A percentile compares a stretch with the other conserved stretches of the same genome.
Conservation (phyloP, 2,113 vertebrate genomes). For the Orientallactaga bullata region DNA sequence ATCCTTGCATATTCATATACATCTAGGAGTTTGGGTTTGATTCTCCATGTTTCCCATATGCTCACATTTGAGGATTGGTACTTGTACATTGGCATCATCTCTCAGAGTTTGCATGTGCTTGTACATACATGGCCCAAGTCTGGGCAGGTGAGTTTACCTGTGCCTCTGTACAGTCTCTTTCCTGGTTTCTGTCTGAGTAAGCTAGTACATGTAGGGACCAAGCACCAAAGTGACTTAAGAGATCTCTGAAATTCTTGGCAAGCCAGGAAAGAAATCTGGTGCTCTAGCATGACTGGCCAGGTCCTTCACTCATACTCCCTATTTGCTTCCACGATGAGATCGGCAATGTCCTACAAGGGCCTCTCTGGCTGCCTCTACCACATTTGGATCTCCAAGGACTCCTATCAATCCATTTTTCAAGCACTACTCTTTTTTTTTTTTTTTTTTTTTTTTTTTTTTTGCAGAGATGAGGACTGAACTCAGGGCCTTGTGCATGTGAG, state of each 20-base stretch:
- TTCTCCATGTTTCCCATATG: background rate
- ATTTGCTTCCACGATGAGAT: slow-evolving; percentile 45
- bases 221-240: slow-evolving; percentile 57
- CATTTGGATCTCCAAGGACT: slow-evolving; percentile 7
- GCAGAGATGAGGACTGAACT: no score
- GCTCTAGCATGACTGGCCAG: slow-evolving; percentile 13
- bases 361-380: slow-evolving; percentile 22
- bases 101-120: slow-evolving; percentile 45
- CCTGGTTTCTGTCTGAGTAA: slow-evolving; percentile 40
- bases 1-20: background rate
- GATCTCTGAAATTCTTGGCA: slow-evolving; percentile 49
- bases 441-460: no score
- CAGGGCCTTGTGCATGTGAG: no score
- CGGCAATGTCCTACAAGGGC: background rate
- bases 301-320: slow-evolving; percentile 19
- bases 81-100: slow-evolving; percentile 19
- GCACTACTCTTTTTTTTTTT: no score
- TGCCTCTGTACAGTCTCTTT: background rate
- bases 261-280: slow-evolving; percentile 56
- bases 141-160: slow-evolving; percentile 2
- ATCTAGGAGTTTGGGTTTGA: background rate
- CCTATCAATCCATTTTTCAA: slow-evolving; percentile 30
- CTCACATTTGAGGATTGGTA: background rate
- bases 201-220: slow-evolving; percentile 2
- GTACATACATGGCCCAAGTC: background rate